Percentiles rank a stretch among this genome's conserved stretches.
phyloP scores from a whole-genome alignment of 2,797 vertebrate genomes.

The Capromys pilorides region DNA sequence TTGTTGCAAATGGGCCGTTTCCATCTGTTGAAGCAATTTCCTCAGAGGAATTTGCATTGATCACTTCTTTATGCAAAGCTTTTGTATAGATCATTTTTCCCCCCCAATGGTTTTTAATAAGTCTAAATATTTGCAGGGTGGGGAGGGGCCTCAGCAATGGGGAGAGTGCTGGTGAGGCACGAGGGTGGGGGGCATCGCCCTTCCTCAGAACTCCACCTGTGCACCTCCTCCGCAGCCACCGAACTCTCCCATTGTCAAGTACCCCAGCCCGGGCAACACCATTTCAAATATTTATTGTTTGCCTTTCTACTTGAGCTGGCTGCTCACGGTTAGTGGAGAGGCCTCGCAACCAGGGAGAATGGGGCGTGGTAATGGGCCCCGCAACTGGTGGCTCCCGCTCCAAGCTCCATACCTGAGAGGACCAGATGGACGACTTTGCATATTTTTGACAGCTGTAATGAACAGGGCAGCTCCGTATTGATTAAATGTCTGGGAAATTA shows the following conservation, averaged over 20 bases:
- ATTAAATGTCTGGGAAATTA: slow-evolving; percentile 81
- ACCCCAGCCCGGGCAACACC: slow-evolving; percentile 31
- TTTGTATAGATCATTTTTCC: slow-evolving; percentile 86
- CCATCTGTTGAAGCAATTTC: slow-evolving; percentile 91
- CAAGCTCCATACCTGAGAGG: slow-evolving; percentile 62
- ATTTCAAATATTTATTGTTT: slow-evolving; percentile 79
- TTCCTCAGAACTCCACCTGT: neutral
- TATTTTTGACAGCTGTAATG: slow-evolving; percentile 83
- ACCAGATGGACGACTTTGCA: slow-evolving; percentile 81
- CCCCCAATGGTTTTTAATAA: slow-evolving; percentile 80
- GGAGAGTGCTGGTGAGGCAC: fast-evolving
- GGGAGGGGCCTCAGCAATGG: neutral
- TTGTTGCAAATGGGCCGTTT: slow-evolving; percentile 88
- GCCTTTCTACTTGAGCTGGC: slow-evolving; percentile 67
- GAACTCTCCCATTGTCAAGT: neutral
- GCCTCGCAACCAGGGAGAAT: slow-evolving; percentile 66
- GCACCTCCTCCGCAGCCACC: neutral
- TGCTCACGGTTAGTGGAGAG: slow-evolving; percentile 70
- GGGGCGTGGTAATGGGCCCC: slow-evolving; percentile 79
- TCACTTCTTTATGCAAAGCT: slow-evolving; percentile 91
- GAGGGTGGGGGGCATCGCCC: neutral
- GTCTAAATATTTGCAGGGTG: slow-evolving; percentile 77
- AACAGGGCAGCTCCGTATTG: slow-evolving; percentile 76
- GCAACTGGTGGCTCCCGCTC: slow-evolving; percentile 67
- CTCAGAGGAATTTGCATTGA: slow-evolving; percentile 90